Evolutionary conservation across 2,797 vertebrate species (phyloP), one percentile per base, ranked within the genome.

Genomic region (Chelon labrosus): DNA sequence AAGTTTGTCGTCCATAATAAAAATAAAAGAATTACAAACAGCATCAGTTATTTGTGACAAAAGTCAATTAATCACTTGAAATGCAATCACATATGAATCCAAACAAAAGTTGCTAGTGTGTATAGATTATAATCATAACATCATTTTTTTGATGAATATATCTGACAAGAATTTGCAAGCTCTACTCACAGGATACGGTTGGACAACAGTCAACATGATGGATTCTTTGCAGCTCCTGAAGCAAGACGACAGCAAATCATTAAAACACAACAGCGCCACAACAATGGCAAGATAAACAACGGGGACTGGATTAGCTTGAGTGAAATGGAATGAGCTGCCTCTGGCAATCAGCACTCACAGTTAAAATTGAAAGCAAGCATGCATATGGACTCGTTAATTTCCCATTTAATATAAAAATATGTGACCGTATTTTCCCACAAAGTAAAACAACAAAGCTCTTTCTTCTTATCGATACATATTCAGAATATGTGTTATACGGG

Each of bases 181-280:
- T 82, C 8, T 92, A 97, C 97, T 98, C 93, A 98, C 97, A 55
- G 96, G 97, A 89, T 97, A 98, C 65, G 97, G 97, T 73, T 98
- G 97, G 88, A 98, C 93, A 85, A 98, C 97, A 73, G 97, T 98
- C 91, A 98, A 93, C 85, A 97, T 83, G 78, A 98, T 98, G 70
- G 97, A 97, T 93, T 98, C 97, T 92, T 98, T 98, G 94, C 97
- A 98, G 95, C 96, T 98, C 94, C 97, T 98, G 91, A 77, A 93
- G 65, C 22, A 71, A 62, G 20, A 69, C 59, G 25, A 79, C 51
- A 49, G 8, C 31, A 65, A 64, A 74, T 85, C 74, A 85, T 8
- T 47, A 38, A 31, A 35, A 79, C 41, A 44, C n/a, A 22, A 54
- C 44, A 53, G 61, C 60, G 13, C 8, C 25, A 16, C 31, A 37